phyloP scores from a whole-genome alignment of 2,888 invertebrate genomes.

The Dasysyrphus albostriatus region DNA sequence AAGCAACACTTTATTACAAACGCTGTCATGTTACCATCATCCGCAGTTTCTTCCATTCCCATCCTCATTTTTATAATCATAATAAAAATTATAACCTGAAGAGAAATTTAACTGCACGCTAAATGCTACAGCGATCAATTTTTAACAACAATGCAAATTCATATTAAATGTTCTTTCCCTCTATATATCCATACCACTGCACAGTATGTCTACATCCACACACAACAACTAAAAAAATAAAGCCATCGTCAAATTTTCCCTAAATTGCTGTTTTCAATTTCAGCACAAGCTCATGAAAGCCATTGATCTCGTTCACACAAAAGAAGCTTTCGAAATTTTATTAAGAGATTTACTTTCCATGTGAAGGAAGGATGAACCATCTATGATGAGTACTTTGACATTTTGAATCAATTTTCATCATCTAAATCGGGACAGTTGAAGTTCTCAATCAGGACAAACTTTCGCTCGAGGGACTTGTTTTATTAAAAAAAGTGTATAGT shows the following conservation, averaged over 20 bases:
- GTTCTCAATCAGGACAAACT: neutral
- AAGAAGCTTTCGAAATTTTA: conserved; percentile 21
- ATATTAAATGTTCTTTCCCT: neutral
- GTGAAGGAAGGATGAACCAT: neutral
- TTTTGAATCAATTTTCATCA: conserved; percentile 12
- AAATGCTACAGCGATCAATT: conserved; percentile 14
- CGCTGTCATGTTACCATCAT: neutral
- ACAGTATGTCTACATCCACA: no score
- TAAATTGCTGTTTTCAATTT: neutral
- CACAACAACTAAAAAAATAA: no score
- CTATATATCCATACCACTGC: neutral
- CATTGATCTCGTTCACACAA: conserved; percentile 18
- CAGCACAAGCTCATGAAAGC: conserved; percentile 2
- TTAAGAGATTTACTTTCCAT: conserved; percentile 25
- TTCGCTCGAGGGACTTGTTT: neutral
- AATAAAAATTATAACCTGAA: neutral
- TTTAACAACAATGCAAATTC: conserved; percentile 21
- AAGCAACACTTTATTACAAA: neutral
- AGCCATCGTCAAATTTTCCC: neutral
- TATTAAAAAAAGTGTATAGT: neutral
- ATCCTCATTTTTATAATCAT: neutral
- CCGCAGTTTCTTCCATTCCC: neutral
- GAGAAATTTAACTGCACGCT: neutral
- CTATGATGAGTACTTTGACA: conserved; percentile 6
- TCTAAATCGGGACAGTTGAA: conserved; percentile 2